Conservation (phyloP, 2,797 vertebrate species). For the Hapalemur alaotrensis region DNA sequence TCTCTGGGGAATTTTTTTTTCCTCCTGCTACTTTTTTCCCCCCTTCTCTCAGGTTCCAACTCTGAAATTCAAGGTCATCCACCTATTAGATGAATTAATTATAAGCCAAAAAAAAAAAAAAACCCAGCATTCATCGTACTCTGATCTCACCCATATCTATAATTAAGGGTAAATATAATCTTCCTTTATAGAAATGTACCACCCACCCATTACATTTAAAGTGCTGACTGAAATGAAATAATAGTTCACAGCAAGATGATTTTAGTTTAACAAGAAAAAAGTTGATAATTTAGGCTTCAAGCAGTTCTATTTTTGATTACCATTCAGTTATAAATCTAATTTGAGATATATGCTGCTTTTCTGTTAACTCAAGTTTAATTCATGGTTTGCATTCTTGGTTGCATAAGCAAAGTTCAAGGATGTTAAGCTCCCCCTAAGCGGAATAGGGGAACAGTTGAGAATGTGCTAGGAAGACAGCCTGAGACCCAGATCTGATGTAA, state of each 20-base stretch:
- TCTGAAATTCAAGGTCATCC: conserved; percentile 66
- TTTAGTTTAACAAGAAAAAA: conserved; percentile 64
- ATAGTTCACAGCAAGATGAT: conserved; percentile 56
- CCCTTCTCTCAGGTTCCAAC: background rate
- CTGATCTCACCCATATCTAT: conserved; percentile 59
- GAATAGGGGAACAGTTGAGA: background rate
- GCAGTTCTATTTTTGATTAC: conserved; percentile 76
- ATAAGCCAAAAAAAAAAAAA: conserved; percentile 27
- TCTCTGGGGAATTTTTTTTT: conserved; percentile 3
- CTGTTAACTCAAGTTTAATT: conserved; percentile 69
- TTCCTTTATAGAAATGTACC: conserved; percentile 48
- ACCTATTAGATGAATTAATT: conserved; percentile 70
- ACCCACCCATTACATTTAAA: conserved; percentile 51
- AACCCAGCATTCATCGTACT: background rate
- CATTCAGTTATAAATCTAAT: conserved; percentile 68
- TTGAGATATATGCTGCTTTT: conserved; percentile 39
- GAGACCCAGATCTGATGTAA: background rate
- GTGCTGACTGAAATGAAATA: conserved; percentile 50
- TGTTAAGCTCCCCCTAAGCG: conserved; percentile 3
- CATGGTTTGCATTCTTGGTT: conserved; percentile 58
- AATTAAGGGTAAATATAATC: conserved; percentile 66
- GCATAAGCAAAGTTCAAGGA: conserved; percentile 24
- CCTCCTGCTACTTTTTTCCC: background rate
- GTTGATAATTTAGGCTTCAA: conserved; percentile 66
- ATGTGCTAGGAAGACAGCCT: background rate